These are phyloP conservation scores for Speoplatyrhinus poulsoni DNA, from an alignment of 2,113 vertebrate species.

Conservation along the genomic window DNA sequence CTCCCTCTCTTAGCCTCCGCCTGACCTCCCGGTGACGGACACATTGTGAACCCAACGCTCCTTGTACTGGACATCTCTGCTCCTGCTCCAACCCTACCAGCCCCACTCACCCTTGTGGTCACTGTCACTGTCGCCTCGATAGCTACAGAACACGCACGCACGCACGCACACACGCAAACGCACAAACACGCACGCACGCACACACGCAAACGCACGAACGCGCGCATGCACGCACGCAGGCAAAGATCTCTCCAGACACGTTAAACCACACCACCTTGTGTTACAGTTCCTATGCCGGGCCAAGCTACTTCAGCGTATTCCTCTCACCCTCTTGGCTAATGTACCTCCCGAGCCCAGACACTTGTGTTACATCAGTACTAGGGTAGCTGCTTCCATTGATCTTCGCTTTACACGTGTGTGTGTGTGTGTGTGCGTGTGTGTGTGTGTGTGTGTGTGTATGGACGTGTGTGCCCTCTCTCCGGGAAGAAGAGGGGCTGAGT, in stretches of 20 bases:
- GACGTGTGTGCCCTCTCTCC: no score
- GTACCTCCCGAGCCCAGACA: conserved; percentile 67
- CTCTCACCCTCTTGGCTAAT: conserved; percentile 63
- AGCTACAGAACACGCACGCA: conserved; percentile 3
- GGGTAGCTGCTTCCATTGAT: conserved; percentile 70
- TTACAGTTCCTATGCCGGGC: conserved; percentile 43
- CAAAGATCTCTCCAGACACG: conserved; percentile 1
- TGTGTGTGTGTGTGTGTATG: conserved; percentile 23
- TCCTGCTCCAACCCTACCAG: conserved; percentile 44
- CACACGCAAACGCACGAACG: neutral
- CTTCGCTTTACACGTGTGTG: conserved; percentile 52
- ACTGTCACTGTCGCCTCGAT: neutral
- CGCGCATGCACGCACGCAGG: neutral
- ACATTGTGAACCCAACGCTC: conserved; percentile 63
- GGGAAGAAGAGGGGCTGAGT: conserved; percentile 12
- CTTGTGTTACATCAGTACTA: conserved; percentile 61
- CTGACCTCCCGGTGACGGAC: conserved; percentile 51
- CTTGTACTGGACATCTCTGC: conserved; percentile 17
- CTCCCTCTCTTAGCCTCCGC: conserved; percentile 60
- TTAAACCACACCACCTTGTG: conserved; percentile 22
- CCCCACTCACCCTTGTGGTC: neutral
- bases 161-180: conserved; percentile 12
- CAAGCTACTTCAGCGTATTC: conserved; percentile 49
- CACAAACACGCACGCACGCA: neutral
- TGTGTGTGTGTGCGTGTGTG: conserved; percentile 18